Conservation (phyloP, 2,888 invertebrate species). For the Lordiphosa andalusiaca region DNA sequence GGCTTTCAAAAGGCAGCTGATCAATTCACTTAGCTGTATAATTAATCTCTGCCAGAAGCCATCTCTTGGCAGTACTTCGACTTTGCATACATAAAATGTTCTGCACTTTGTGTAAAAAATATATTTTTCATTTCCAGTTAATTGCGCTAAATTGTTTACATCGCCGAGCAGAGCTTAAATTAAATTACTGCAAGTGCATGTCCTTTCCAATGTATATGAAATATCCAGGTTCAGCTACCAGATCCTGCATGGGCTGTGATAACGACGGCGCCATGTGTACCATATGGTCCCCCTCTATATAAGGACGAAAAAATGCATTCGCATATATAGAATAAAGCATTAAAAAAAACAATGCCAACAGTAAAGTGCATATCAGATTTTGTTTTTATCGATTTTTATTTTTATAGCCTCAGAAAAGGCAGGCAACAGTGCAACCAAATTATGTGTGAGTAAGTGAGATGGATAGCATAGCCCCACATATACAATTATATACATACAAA, state of each 20-base stretch:
- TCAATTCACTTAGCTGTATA: too few relatives aligned
- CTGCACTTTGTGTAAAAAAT: too few relatives aligned
- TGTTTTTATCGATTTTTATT: constrained; percentile 60
- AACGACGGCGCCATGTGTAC: too few relatives aligned
- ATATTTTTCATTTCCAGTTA: background rate
- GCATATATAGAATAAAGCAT: constrained; percentile 22
- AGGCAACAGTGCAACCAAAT: constrained; percentile 12
- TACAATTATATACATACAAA: constrained; percentile 5
- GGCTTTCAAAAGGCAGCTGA: too few relatives aligned
- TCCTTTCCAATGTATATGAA: constrained; percentile 17
- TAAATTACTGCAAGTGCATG: constrained; percentile 47
- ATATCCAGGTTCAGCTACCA: background rate
- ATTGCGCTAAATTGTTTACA: background rate
- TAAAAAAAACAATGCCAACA: constrained; percentile 47
- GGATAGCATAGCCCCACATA: constrained; percentile 5
- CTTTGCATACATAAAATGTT: too few relatives aligned
- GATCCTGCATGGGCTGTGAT: too few relatives aligned
- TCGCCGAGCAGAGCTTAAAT: constrained; percentile 45
- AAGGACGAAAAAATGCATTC: constrained; percentile 7
- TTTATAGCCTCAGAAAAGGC: background rate
- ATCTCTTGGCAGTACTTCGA: too few relatives aligned
- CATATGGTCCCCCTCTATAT: too few relatives aligned
- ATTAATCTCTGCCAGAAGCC: too few relatives aligned
- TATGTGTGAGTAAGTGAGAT: constrained; percentile 17
- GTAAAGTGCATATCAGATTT: constrained; percentile 58